Percentiles rank a stretch among this genome's conserved stretches.
Conservation (phyloP, 2,888 invertebrate species). For the Leptinotarsa haldemani region DNA sequence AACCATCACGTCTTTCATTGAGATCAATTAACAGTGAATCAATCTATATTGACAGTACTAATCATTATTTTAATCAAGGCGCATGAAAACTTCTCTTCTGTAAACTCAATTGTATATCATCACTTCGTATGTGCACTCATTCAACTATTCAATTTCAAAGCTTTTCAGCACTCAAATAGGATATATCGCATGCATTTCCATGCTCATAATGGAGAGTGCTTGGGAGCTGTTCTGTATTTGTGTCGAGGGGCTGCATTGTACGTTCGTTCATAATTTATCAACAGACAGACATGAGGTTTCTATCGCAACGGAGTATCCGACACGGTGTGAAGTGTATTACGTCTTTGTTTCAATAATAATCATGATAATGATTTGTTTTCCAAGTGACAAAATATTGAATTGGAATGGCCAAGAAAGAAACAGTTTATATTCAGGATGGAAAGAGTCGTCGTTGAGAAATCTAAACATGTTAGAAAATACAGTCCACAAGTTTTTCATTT, state of each 20-base stretch:
- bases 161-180: background rate
- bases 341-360: too few relatives aligned
- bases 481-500: too few relatives aligned
- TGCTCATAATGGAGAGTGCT: background rate
- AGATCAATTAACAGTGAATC: too few relatives aligned
- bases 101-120: slow-evolving; percentile 2
- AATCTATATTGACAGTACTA: too few relatives aligned
- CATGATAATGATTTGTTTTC: too few relatives aligned
- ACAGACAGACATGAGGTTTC: background rate
- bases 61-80: too few relatives aligned
- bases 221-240: background rate
- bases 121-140: background rate
- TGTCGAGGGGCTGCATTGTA: background rate
- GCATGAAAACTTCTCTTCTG: background rate
- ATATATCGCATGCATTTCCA: slow-evolving; percentile 3
- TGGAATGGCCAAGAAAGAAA: too few relatives aligned
- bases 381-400: too few relatives aligned
- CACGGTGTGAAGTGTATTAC: background rate
- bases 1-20: too few relatives aligned
- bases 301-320: background rate
- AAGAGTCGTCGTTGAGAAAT: too few relatives aligned
- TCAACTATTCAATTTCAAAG: background rate
- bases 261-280: background rate
- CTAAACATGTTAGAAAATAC: too few relatives aligned
- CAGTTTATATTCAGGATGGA: too few relatives aligned